A percentile compares a stretch with the other conserved stretches of the same genome.
phyloP scores from a whole-genome alignment of 1,140 invertebrate genomes.

The Nomia melanderi region DNA sequence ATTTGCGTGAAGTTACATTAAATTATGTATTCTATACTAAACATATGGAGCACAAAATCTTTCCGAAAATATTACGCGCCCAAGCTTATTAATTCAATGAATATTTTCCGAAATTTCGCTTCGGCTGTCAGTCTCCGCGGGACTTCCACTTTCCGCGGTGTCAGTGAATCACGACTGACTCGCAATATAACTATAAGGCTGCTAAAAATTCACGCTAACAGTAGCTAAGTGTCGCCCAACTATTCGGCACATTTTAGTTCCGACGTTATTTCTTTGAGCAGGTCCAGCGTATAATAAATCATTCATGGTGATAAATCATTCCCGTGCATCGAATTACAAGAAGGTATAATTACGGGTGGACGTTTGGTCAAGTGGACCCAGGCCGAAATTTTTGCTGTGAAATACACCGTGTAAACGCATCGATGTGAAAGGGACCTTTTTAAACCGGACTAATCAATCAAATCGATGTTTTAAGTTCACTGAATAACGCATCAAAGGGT shows the following conservation, averaged over 20 bases:
- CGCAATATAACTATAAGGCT: constrained; percentile 1
- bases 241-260: constrained; percentile 26
- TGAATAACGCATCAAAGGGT: constrained; percentile 27
- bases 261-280: background rate
- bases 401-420: constrained; percentile 40
- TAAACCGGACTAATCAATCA: constrained; percentile 44
- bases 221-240: background rate
- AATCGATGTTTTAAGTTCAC: constrained; percentile 46
- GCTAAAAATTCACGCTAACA: background rate
- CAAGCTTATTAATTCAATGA: background rate
- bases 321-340: constrained; percentile 34
- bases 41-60: too few relatives aligned
- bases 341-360: constrained; percentile 38
- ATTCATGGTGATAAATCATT: constrained; percentile 36
- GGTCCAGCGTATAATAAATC: constrained; percentile 20
- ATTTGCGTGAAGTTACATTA: too few relatives aligned
- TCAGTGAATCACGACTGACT: background rate
- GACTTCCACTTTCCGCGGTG: background rate
- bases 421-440: constrained; percentile 31
- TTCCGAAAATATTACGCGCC: too few relatives aligned
- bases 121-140: background rate
- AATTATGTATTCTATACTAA: too few relatives aligned
- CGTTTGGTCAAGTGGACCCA: constrained; percentile 38
- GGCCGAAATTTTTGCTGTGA: constrained; percentile 36
- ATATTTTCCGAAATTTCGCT: background rate